Evolutionary conservation across 1,140 invertebrate genomes (phyloP), one percentile per base, ranked within the genome.

Genomic region (Lepidurus couesii): DNA sequence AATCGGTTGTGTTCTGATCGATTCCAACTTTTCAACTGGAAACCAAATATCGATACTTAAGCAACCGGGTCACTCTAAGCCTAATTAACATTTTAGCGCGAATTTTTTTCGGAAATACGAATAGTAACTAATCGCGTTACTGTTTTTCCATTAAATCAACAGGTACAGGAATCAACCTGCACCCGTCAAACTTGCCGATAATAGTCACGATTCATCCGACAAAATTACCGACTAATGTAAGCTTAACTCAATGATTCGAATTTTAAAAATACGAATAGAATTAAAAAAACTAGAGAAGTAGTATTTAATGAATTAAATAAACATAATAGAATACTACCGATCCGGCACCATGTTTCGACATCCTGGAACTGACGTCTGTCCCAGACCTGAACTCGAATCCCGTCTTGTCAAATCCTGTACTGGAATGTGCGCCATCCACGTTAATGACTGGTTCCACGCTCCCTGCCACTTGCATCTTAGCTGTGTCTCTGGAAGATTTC

Each of bases 171-270:
- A 13, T 13, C 53, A 65, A 65, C 53, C 53, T 65, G 53, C 53
- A 65, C 21, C 53, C 53, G 16, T 65, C 16, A 7, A 65, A n/a
- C 13, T 65, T 65, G 7, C 21, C 53, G 6, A 7, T 21, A 21
- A 16, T 11, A 16, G 53, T 65, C 53, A 65, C 53, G 53, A 65
- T 65, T 65, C 53, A 65, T 65, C n/a, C 53, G 13, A 7, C 53
- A 65, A 65, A 65, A 65, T 65, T 65, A 65, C 9, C 53, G 53
- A 65, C 16, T 21, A 65, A 65, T 65, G 53, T 65, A 65, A 65
- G 53, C 53, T 65, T 65, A 7, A 21, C 1, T 9, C 4, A 65
- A 65, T 7, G 53, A 7, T 65, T 65, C n/a, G 26, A 34, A 34
- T 34, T 34, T 34, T 34, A 34, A 3, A 34, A 34, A 34, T 34